Evolutionary conservation across 2,888 invertebrate genomes (phyloP).

Genomic region (Epinotia brunnichana): DNA sequence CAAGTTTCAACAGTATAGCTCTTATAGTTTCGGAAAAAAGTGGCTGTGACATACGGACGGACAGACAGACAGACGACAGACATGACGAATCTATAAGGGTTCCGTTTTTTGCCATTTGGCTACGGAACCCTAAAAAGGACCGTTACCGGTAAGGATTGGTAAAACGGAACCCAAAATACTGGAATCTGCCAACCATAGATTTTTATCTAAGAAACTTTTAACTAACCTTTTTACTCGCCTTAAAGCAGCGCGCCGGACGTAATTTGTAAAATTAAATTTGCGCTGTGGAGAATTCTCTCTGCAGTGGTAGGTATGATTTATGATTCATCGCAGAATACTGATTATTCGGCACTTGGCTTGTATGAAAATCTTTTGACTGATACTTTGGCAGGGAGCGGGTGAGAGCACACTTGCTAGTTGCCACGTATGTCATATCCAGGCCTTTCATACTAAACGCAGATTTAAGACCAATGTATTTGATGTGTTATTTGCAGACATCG

Average conservation of each 20-base stretch:
- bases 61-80: no score
- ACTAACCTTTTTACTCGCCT: constrained; percentile 38
- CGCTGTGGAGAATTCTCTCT: constrained; percentile 24
- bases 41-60: no score
- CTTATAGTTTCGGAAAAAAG: no score
- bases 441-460: not conserved
- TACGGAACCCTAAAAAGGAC: no score
- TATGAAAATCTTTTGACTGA: not conserved
- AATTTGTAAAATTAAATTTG: constrained; percentile 41
- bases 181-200: constrained; percentile 32
- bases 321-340: constrained; percentile 11
- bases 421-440: not conserved
- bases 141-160: not conserved
- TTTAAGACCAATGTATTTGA: no score
- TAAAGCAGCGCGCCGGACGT: constrained; percentile 28
- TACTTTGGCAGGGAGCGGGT: not conserved
- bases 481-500: no score
- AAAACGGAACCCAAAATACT: constrained; percentile 7
- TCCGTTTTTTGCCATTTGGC: no score
- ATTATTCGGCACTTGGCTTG: constrained; percentile 10
- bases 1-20: no score
- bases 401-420: constrained; percentile 7
- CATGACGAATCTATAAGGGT: no score
- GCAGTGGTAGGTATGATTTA: constrained; percentile 3
- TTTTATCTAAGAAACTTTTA: constrained; percentile 40